These are phyloP conservation scores for Psilopogon haemacephalus DNA, from an alignment of 2,113 vertebrate genomes.

Conservation along the genomic window DNA sequence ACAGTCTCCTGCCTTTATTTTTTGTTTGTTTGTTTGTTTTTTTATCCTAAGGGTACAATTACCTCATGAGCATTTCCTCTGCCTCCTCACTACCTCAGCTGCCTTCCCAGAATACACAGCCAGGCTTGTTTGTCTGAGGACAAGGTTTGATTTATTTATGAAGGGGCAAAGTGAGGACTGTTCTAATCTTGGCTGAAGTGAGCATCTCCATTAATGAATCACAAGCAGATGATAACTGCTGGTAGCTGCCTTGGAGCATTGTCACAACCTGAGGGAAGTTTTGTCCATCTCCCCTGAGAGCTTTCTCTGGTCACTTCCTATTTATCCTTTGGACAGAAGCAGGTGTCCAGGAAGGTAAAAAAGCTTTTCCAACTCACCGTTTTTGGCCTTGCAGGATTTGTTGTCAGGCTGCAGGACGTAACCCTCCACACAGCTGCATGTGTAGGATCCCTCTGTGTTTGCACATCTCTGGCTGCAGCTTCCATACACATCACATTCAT, in stretches of 20 bases:
- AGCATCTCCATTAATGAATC: slow-evolving; percentile 36
- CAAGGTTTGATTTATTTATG: slow-evolving; percentile 53
- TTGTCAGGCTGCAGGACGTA: slow-evolving; percentile 89
- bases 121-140: background rate
- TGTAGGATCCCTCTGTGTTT: slow-evolving; percentile 91
- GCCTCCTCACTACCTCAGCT: background rate
- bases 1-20: slow-evolving; percentile 13
- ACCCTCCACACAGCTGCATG: slow-evolving; percentile 92
- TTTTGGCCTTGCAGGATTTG: slow-evolving; percentile 92
- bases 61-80: slow-evolving; percentile 19
- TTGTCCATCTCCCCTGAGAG: background rate
- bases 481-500: slow-evolving; percentile 91
- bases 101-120: slow-evolving; percentile 32
- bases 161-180: background rate
- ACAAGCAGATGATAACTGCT: slow-evolving; percentile 36
- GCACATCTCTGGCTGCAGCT: slow-evolving; percentile 90
- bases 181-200: slow-evolving; percentile 9
- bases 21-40: too few species aligned
- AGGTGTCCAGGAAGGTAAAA: background rate
- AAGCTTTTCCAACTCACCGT: slow-evolving; percentile 79
- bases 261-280: background rate
- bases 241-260: slow-evolving; percentile 30
- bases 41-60: slow-evolving; percentile 28
- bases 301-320: background rate
- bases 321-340: background rate